Percentiles rank a stretch among this genome's conserved stretches.
Evolutionary conservation across 2,113 vertebrate genomes (phyloP).

Genomic region (Leucosticte australis): DNA sequence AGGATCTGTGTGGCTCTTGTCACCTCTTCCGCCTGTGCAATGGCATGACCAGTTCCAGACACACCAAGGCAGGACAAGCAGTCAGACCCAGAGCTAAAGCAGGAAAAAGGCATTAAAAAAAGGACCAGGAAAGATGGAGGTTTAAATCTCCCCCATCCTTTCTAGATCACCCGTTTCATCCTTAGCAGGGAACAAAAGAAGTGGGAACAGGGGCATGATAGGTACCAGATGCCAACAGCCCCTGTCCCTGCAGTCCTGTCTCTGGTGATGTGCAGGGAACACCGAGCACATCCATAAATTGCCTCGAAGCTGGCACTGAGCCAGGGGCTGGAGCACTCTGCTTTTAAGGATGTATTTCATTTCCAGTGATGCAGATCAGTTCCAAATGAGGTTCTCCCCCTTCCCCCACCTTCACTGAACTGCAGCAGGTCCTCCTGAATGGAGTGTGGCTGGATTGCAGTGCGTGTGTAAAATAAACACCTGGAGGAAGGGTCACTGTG

Average conservation of each 20-base stretch:
- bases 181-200: neutral
- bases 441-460: neutral
- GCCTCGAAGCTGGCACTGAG: neutral
- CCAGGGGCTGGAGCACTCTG: neutral
- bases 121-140: neutral
- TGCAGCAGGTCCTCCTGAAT: neutral
- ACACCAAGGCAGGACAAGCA: accelerated
- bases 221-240: neutral
- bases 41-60: neutral
- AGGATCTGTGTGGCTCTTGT: too few relatives aligned
- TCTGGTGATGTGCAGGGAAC: neutral
- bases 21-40: neutral
- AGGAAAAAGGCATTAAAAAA: neutral
- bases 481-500: neutral
- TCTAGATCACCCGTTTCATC: neutral
- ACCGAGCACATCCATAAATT: neutral
- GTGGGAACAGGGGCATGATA: neutral
- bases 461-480: neutral
- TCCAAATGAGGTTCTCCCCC: neutral
- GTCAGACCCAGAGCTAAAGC: accelerated
- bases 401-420: neutral
- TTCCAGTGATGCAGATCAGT: constrained; percentile 26
- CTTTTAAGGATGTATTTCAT: constrained; percentile 17
- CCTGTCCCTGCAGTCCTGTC: neutral
- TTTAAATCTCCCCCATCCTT: neutral